Evolutionary conservation across 2,888 invertebrate genomes (phyloP), one percentile per base, ranked within the genome.

Genomic region (Eristalinus aeneus): DNA sequence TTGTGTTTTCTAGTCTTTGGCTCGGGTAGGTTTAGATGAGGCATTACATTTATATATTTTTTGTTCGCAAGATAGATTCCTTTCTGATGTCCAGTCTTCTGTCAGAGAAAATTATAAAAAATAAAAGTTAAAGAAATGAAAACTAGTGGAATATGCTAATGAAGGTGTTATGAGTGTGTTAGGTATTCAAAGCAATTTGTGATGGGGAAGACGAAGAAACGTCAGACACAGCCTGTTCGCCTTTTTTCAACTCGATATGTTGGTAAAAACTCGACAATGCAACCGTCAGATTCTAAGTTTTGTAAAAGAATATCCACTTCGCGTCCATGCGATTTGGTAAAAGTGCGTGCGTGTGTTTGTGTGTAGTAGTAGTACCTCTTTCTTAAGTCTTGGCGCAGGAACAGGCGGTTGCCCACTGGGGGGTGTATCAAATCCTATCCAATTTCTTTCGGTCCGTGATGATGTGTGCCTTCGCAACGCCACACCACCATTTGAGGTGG

Each of bases 301-400:
- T 56, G 46, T 65, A 75, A 72, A 58, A 72, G 63, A 68, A 23
- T 67, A 53, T 54, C 79, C 85, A 63, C 68, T 74, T 86, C 86
- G 76, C 81, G 60, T 82, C 86, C 81, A 71, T 82, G 86, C 81
- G 86, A 86, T 77, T 86, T 60, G 86, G 74, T 72, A 72, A 85
- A 80, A 53, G 75, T 85, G 46, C 78, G 71, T 78, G 71, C 64
- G 72, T 80, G 80, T 46, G 16, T 46, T 4, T 46, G 16, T 46
- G 46, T 46, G 16, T 39, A n/a, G 39, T n/a, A n/a, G 46, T 80
- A 86, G 90, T 92, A 92, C 92, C 92, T 92, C 92, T 92, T 91
- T 92, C 89, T 91, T 92, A 75, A 89, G 89, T 69, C 92, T 90
- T 69, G 92, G 92, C 61, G 91, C 90, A 72, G 92, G 92, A 88